Base-by-base conservation (phyloP, 2,113 vertebrate genomes). In the Strigops habroptila region DNA sequence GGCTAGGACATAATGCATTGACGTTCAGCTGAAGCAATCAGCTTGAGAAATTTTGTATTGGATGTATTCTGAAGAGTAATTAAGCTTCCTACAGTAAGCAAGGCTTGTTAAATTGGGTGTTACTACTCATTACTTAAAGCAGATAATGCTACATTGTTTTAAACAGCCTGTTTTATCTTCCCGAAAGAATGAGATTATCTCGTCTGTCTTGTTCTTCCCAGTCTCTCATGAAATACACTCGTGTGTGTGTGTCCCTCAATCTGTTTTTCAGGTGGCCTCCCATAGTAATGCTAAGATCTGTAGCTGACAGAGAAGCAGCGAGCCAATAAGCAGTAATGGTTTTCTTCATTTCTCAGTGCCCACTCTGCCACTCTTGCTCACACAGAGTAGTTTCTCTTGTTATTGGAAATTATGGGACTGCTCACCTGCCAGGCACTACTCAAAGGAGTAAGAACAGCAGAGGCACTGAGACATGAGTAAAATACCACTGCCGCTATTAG, bases 21-120 rank as follows among this genome's bases (percentile, higher is more conserved):
- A 70, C 75, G 88, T 71, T 75, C 90, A 94, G 44, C 33, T 73
- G 84, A 90, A 93, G 39, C 57, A 96, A 89, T 91, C 90, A 90
- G 76, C 74, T 84, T 89, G 81, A 94, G 93, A 89, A 97, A 96
- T 70, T 59, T 55, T 64, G 68, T 82, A 57, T 35, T 89, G 31
- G 80, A 80, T 62, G 44, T 43, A 73, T 95, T 94, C 87, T 87
- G 82, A 95, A 93, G 51, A 91, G 82, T 90, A 95, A 96, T 97
- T 96, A 97, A 95, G 69, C 49, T 93, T 93, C 80, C 91, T 71
- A 88, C 41, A 84, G 55, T 75, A 96, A 95, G 90, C 77, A 87
- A 67, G 52, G 69, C 33, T 89, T 93, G 91, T 84, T 95, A 94
- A 95, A 96, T 84, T 91, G 70, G 67, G 77, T 93, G 88, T 92